phyloP scores from a whole-genome alignment of 2,797 vertebrate genomes.

The Mallotus villosus region DNA sequence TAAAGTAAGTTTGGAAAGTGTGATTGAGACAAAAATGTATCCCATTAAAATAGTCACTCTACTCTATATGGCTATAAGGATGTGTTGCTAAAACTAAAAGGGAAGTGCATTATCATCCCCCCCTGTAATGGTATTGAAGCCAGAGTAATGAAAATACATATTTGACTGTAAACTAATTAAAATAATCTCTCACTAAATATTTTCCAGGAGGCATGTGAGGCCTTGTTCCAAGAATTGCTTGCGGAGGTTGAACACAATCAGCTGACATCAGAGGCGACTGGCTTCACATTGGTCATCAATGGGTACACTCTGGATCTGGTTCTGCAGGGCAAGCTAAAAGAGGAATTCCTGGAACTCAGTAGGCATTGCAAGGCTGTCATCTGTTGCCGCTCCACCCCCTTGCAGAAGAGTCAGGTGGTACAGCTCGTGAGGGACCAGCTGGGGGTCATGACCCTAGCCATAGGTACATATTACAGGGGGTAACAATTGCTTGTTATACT shows the following conservation, averaged over 20 bases:
- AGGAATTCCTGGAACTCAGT: slow-evolving; percentile 81
- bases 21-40: neutral
- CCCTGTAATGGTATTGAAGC: too few species aligned
- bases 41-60: neutral
- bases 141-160: neutral
- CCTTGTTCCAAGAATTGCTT: slow-evolving; percentile 73
- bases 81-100: neutral
- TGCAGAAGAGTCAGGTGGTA: slow-evolving; percentile 94
- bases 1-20: slow-evolving; percentile 70
- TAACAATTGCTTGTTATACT: too few species aligned
- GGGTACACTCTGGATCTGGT: slow-evolving; percentile 85
- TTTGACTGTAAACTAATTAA: neutral
- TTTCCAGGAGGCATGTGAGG: slow-evolving; percentile 79
- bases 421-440: slow-evolving; percentile 80
- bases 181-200: neutral
- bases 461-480: slow-evolving; percentile 77
- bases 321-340: slow-evolving; percentile 80
- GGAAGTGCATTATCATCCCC: too few species aligned
- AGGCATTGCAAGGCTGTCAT: slow-evolving; percentile 83
- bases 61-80: neutral
- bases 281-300: slow-evolving; percentile 82
- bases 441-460: slow-evolving; percentile 86
- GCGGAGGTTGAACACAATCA: slow-evolving; percentile 64
- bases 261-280: slow-evolving; percentile 21
- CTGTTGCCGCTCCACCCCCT: slow-evolving; percentile 91